These are phyloP conservation scores for Petrolisthes cinctipes DNA, from an alignment of 2,888 invertebrate species.

Conservation along the genomic window DNA sequence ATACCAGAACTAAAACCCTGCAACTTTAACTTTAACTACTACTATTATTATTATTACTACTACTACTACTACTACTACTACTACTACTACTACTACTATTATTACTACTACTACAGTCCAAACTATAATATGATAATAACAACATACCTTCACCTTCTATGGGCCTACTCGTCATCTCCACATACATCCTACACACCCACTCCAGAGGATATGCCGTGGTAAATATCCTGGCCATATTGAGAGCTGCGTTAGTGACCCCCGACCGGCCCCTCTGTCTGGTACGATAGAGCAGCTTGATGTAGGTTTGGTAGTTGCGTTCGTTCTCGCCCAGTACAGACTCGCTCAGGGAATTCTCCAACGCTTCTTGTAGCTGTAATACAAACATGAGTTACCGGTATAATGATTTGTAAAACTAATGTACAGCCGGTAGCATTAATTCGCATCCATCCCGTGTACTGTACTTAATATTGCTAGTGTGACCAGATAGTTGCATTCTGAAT, in stretches of 20 bases:
- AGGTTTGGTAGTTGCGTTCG: slow-evolving; percentile 59
- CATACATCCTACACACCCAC: slow-evolving; percentile 63
- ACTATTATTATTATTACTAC: too few relatives aligned
- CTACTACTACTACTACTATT: too few relatives aligned
- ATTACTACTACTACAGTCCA: too few relatives aligned
- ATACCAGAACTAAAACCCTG: too few relatives aligned
- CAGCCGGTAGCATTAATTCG: too few relatives aligned
- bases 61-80: too few relatives aligned
- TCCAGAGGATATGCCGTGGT: slow-evolving; percentile 62
- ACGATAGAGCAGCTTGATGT: slow-evolving; percentile 50
- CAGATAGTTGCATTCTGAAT: too few relatives aligned
- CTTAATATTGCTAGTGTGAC: too few relatives aligned
- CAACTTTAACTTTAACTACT: too few relatives aligned
- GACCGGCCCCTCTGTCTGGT: slow-evolving; percentile 16
- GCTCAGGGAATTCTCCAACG: slow-evolving; percentile 48
- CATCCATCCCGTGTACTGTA: too few relatives aligned
- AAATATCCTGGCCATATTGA: slow-evolving; percentile 51
- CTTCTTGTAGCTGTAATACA: slow-evolving; percentile 47
- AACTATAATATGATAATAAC: not conserved
- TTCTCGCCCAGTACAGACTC: slow-evolving; percentile 63
- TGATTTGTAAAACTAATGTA: too few relatives aligned
- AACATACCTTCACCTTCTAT: slow-evolving; percentile 41
- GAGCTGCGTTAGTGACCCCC: slow-evolving; percentile 35
- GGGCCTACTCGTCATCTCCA: slow-evolving; percentile 37
- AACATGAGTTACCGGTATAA: too few relatives aligned